Evolutionary conservation across 2,797 vertebrate genomes (phyloP).

Genomic region (Etheostoma nigrum): DNA sequence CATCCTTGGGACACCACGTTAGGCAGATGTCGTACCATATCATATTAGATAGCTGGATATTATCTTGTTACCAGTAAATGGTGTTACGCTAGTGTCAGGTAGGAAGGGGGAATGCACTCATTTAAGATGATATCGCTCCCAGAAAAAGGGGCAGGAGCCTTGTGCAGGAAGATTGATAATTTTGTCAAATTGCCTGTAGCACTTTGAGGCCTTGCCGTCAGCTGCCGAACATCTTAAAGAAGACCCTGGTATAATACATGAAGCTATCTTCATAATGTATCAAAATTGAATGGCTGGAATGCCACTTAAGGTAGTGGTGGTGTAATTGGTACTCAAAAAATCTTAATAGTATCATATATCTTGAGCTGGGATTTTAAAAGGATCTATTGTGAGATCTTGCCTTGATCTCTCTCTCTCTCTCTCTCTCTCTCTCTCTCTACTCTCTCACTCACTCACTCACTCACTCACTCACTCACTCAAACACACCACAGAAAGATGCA

Average conservation of each 20-base stretch:
- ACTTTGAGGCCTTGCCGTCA: constrained; percentile 67
- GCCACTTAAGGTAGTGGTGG: constrained; percentile 76
- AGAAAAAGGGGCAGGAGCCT: constrained; percentile 61
- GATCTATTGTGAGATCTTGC: constrained; percentile 70
- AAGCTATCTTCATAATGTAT: constrained; percentile 78
- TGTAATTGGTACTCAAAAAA: constrained; percentile 87
- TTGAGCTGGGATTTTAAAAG: constrained; percentile 90
- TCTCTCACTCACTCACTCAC: constrained; percentile 36
- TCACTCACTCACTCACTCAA: constrained; percentile 32
- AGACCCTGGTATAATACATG: constrained; percentile 66
- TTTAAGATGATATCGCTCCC: constrained; percentile 52
- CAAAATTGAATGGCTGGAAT: constrained; percentile 76
- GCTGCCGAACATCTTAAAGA: constrained; percentile 68
- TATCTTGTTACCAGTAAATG: constrained; percentile 51
- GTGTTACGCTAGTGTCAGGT: constrained; percentile 57
- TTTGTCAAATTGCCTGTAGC: constrained; percentile 75
- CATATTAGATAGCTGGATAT: constrained; percentile 31
- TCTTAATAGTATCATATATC: constrained; percentile 92
- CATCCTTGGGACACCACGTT: neutral
- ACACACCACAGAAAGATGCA: constrained; percentile 82
- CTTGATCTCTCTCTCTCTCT: constrained; percentile 65
- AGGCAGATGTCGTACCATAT: constrained; percentile 8
- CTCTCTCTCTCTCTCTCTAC: constrained; percentile 1
- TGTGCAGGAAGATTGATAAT: constrained; percentile 69
- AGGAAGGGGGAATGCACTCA: constrained; percentile 44